Evolutionary conservation across 2,113 vertebrate genomes (phyloP), one percentile per base, ranked within the genome.

Genomic region (Vulpes ferrilata): DNA sequence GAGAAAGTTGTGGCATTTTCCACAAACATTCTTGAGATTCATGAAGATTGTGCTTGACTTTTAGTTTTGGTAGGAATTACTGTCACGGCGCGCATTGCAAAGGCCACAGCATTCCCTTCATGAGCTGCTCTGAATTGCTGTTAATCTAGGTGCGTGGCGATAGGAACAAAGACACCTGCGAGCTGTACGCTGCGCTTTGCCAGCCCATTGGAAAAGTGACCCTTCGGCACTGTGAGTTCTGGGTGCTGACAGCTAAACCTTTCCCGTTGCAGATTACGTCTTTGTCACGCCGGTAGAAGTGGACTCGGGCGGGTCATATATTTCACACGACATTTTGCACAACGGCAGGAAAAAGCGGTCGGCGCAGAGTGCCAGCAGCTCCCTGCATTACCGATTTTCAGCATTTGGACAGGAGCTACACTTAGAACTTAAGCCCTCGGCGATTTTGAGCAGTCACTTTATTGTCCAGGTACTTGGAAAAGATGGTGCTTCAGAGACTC

Each of bases 261-360:
- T 90, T 92, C 88, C 96, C 83, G 7, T 88, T 99, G 32, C 99
- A 99, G 99, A 99, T 99, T 99, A 99, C n/a, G 97, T 99, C 97
- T 99, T 99, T 98, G 99, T 99, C 93, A 99, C 99, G 5, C 99
- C 99, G 0, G 98, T 99, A 79, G 99, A 99, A 98, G 99, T 99
- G 98, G 99, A 99, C 98, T 98, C 99, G 48, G 98, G 97, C 7
- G 99, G 99, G 90, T 97, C 97, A 0, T 99, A 99, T 97, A 97
- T 99, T 97, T 99, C 99, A 19, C 99, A 99, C 17, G 98, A 99
- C 95, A 98, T 99, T 98, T 98, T 98, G 98, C 98, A 99, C 98
- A 98, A 80, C 93, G 97, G 98, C 98, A 99, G 99, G 97, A 99
- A 94, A 96, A 99, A 98, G 97, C 99, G 99, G 97, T 99, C 99